These are phyloP conservation scores for Tympanoctomys barrerae DNA, from an alignment of 2,797 vertebrate genomes.

Conservation along the genomic window DNA sequence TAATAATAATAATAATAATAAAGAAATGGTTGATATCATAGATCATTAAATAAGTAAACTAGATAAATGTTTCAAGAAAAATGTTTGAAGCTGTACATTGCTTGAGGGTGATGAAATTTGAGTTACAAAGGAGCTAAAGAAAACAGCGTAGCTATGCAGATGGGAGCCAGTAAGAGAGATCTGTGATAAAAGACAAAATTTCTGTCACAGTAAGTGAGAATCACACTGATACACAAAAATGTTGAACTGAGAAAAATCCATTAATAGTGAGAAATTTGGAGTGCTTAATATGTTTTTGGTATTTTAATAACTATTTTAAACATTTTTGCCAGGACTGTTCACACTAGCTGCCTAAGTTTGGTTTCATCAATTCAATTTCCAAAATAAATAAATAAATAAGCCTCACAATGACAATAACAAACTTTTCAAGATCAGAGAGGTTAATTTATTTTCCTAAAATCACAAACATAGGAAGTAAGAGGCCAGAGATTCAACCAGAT, in stretches of 20 bases:
- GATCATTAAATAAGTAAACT: neutral
- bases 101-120: neutral
- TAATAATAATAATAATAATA: too few relatives aligned
- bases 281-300: too few relatives aligned
- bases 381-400: neutral
- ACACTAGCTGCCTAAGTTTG: neutral
- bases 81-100: neutral
- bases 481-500: neutral
- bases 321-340: neutral
- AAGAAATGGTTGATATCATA: too few relatives aligned
- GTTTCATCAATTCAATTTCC: neutral
- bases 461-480: neutral
- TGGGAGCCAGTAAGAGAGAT: accelerated
- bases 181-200: neutral
- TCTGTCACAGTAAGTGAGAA: neutral
- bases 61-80: neutral
- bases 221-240: neutral
- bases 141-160: neutral
- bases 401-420: neutral
- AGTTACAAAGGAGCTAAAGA: neutral
- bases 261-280: neutral
- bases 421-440: neutral
- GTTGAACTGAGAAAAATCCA: neutral
- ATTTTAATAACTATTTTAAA: neutral
- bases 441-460: neutral